Percentiles rank a stretch among this genome's conserved stretches.
These are phyloP conservation scores for Bucco capensis DNA, from an alignment of 2,113 vertebrate genomes.

Conservation along the genomic window DNA sequence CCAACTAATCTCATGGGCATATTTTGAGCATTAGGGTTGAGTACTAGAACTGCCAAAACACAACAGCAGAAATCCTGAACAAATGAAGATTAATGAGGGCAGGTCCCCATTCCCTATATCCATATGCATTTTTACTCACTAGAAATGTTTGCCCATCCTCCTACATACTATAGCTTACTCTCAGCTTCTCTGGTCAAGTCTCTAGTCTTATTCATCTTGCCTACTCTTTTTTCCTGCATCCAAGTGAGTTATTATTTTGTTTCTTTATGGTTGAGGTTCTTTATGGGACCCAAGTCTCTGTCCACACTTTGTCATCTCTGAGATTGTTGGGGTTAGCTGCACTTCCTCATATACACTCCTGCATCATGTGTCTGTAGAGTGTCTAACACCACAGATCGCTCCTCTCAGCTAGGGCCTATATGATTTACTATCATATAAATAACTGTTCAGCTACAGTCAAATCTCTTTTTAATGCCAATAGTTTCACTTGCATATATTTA, in stretches of 20 bases:
- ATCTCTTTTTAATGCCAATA: conserved; percentile 42
- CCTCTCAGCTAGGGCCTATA: neutral
- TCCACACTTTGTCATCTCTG: neutral
- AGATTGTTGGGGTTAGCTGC: neutral
- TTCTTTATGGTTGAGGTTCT: neutral
- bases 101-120: neutral
- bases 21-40: neutral
- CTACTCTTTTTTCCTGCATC: neutral
- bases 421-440: conserved; percentile 34
- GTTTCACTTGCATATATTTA: conserved; percentile 28
- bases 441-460: conserved; percentile 9
- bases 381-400: neutral
- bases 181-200: neutral
- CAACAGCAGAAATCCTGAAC: neutral
- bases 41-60: neutral
- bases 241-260: neutral
- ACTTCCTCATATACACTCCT: neutral
- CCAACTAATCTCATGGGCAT: neutral
- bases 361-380: neutral
- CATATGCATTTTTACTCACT: neutral
- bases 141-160: neutral
- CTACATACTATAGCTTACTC: neutral
- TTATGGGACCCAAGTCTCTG: too few species aligned
- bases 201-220: neutral
- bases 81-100: neutral